Evolutionary conservation across 1,140 invertebrate genomes (phyloP), one percentile per base, ranked within the genome.

Genomic region (Pseudomyrmex gracilis): DNA sequence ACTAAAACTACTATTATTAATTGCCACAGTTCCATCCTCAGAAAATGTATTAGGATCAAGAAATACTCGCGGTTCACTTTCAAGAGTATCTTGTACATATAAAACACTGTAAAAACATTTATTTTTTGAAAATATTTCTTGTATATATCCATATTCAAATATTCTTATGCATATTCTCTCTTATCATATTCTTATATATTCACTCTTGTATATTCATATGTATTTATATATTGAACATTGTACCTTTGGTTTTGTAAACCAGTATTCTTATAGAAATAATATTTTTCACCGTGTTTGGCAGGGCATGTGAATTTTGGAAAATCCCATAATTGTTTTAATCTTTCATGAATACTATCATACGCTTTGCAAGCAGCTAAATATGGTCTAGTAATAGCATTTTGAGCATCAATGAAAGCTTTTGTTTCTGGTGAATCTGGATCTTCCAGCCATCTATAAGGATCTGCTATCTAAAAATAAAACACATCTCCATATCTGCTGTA

Each of bases 371-470:
- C 94, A 84, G 98, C 95, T 4, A 99, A 95, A 94, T 97, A 99
- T 2, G 98, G 98, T 67, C 95, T 94, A 12, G 98, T 98, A 17
- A 99, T 95, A 24, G 96, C 96, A 96, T 99, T 99, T 94, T 99
- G 97, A 12, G 96, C 96, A 78, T 98, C 96, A 49, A 99, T 97
- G 95, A 98, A 99, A 58, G 96, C 95, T 94, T 98, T 97, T 0
- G 98, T 99, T 94, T 99, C 98, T 85, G 97, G 95, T 0, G 97
- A 95, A 92, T 99, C 98, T 0, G 99, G 98, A 95, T 99, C 97
- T 95, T 99, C 99, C 24, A 99, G 93, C 98, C 98, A 99, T 63
- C 98, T 96, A 93, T 99, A 99, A 0, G 98, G 98, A 95, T 99
- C 99, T 85, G 93, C 80, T 82, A 99, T 95, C 98, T 99, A 22